A percentile compares a stretch with the other conserved stretches of the same genome.
These are phyloP conservation scores for Aphodius sticticus DNA, from an alignment of 2,888 invertebrate genomes.

Conservation along the genomic window DNA sequence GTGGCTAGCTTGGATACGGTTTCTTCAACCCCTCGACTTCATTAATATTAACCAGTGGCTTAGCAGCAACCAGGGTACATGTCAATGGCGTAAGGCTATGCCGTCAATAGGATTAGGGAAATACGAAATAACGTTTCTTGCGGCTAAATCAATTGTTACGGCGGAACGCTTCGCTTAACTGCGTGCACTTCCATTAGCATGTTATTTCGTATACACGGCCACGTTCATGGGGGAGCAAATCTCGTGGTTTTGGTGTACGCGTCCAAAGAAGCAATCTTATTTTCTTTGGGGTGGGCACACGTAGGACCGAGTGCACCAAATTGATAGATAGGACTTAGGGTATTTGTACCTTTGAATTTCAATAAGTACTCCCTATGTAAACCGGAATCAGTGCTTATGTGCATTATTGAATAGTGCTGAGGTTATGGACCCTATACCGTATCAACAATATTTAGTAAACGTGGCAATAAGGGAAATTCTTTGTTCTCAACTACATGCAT, in stretches of 20 bases:
- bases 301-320: neutral
- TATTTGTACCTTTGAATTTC: conserved; percentile 4
- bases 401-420: neutral
- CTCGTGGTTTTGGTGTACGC: neutral
- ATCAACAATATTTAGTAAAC: no score
- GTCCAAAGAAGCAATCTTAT: neutral
- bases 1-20: conserved; percentile 45
- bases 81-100: conserved; percentile 54
- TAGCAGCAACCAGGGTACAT: conserved; percentile 47
- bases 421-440: no score
- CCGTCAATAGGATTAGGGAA: conserved; percentile 54
- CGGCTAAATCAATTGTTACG: conserved; percentile 53
- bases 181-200: conserved; percentile 33
- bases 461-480: no score
- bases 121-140: conserved; percentile 52
- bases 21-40: conserved; percentile 45
- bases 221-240: neutral
- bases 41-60: conserved; percentile 55
- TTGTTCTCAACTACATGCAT: no score
- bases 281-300: neutral
- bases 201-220: conserved; percentile 29
- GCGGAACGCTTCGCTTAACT: conserved; percentile 51
- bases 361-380: neutral
- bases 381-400: neutral
- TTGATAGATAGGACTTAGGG: neutral